Evolutionary conservation across 2,797 vertebrate genomes (phyloP).

Genomic region (Huso huso): DNA sequence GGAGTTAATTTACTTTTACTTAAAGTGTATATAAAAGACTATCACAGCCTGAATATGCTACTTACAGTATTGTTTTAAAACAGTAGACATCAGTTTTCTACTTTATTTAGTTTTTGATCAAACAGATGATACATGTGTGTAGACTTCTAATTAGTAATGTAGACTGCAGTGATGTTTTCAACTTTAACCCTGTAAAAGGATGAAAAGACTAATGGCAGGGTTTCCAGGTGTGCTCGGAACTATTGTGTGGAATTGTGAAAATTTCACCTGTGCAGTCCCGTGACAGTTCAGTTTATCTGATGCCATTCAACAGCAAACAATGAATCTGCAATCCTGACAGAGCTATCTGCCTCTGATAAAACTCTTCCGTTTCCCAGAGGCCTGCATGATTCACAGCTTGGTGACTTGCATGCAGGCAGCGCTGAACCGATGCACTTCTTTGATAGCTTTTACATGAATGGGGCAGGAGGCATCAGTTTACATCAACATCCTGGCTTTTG

Average conservation of each 20-base stretch:
- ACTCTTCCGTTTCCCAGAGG: conserved; percentile 21
- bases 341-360: conserved; percentile 17
- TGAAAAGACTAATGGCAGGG: not conserved
- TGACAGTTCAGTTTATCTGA: conserved; percentile 14
- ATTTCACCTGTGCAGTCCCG: conserved; percentile 10
- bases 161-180: too few relatives aligned
- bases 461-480: conserved; percentile 21
- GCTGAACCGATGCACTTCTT: conserved; percentile 29
- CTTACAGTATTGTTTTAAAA: too few relatives aligned
- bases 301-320: conserved; percentile 18
- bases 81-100: too few relatives aligned
- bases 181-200: not conserved
- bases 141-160: too few relatives aligned
- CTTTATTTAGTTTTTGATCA: too few relatives aligned
- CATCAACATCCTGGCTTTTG: conserved; percentile 42
- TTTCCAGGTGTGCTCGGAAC: not conserved
- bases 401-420: conserved; percentile 31
- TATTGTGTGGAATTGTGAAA: conserved; percentile 8
- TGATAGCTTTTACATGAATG: conserved; percentile 39
- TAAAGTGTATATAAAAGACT: too few relatives aligned
- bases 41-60: too few relatives aligned
- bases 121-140: too few relatives aligned
- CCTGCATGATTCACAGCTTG: conserved; percentile 28
- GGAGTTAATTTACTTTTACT: too few relatives aligned
- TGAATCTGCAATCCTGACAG: conserved; percentile 15